Percentiles rank a stretch among this genome's conserved stretches.
These are phyloP conservation scores for Salminus brasiliensis DNA, from an alignment of 2,113 vertebrate genomes.

Conservation along the genomic window DNA sequence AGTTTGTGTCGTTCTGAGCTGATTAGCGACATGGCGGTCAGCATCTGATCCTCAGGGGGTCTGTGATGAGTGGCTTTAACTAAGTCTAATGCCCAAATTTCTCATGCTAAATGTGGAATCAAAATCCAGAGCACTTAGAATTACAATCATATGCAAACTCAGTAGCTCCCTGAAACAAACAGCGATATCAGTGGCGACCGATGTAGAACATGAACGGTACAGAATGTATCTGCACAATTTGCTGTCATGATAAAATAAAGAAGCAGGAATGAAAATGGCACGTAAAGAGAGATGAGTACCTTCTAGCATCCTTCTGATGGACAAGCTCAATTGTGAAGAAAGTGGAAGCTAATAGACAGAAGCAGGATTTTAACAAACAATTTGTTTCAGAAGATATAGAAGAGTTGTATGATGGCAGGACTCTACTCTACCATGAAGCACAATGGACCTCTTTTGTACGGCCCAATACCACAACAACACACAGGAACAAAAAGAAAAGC, in stretches of 20 bases:
- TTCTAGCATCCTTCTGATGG: not conserved
- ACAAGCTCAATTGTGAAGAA: not conserved
- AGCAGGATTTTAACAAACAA: not conserved
- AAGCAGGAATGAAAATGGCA: not conserved
- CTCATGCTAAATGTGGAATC: constrained; percentile 29
- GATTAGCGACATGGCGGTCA: constrained; percentile 12
- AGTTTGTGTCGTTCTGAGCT: constrained; percentile 44
- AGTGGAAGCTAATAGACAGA: not conserved
- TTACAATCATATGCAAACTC: constrained; percentile 40
- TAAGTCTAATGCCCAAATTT: not conserved
- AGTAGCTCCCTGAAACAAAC: constrained; percentile 14
- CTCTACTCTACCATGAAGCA: constrained; percentile 19
- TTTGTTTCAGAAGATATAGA: not conserved
- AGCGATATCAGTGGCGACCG: not conserved
- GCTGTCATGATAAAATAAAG: not conserved
- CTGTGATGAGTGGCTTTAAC: not conserved
- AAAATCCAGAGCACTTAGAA: constrained; percentile 47
- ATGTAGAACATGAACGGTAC: not conserved
- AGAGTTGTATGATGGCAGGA: not conserved
- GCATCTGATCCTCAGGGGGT: constrained; percentile 27
- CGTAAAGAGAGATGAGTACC: not conserved
- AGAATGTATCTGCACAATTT: not conserved
- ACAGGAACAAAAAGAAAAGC: not conserved
- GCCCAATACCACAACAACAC: too few species aligned
- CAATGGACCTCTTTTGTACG: constrained; percentile 9